Evolutionary conservation across 1,140 invertebrate species (phyloP).

Genomic region (Paramacrobiotus metropolitanus): DNA sequence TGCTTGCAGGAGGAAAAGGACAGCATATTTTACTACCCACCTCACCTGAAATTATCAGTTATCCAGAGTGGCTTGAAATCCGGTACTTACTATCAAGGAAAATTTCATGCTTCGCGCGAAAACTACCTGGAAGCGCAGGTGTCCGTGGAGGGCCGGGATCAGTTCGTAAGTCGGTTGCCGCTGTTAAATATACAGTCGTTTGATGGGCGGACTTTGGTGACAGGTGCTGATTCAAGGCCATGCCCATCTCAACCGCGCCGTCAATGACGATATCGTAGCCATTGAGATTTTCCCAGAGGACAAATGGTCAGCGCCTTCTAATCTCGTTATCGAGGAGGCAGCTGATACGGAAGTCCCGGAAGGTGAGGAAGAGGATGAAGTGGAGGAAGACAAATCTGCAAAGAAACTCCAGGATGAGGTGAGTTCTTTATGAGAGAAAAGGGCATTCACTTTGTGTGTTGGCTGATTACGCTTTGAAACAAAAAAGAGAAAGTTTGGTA

Average conservation of each 20-base stretch:
- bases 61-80: constrained; percentile 50
- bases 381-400: background rate
- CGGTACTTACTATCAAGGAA: constrained; percentile 54
- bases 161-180: constrained; percentile 32
- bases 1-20: constrained; percentile 25
- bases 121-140: constrained; percentile 88
- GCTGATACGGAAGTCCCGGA: constrained; percentile 23
- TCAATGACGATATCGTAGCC: constrained; percentile 83
- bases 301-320: constrained; percentile 65
- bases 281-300: constrained; percentile 65
- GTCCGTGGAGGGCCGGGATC: constrained; percentile 46
- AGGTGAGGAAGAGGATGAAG: background rate
- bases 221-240: constrained; percentile 72
- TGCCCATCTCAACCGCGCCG: constrained; percentile 66
- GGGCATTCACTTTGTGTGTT: too few species aligned
- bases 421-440: background rate
- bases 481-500: too few species aligned
- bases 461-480: too few species aligned
- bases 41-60: constrained; percentile 51
- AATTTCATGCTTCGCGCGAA: constrained; percentile 44
- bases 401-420: background rate
- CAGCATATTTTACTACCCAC: constrained; percentile 35
- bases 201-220: constrained; percentile 12
- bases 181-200: background rate
- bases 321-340: constrained; percentile 45